These are phyloP conservation scores for Botrylloides violaceus DNA, from an alignment of 23 tunicate species.

Conservation along the genomic window DNA sequence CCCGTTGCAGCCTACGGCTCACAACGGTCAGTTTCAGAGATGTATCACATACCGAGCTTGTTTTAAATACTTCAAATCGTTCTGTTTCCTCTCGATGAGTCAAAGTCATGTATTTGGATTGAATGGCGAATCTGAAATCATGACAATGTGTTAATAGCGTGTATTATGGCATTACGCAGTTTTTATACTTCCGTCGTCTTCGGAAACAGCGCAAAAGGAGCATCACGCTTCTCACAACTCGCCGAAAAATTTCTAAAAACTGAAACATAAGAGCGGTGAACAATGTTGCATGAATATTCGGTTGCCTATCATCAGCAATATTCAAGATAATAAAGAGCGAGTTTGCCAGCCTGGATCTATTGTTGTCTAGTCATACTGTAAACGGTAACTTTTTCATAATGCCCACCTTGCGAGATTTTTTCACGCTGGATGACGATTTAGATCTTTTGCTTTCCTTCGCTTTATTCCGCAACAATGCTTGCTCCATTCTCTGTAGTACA, in stretches of 20 bases:
- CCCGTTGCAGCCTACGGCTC: neutral
- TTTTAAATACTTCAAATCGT: conserved; percentile 10
- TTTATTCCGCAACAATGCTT: neutral
- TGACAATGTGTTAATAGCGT: neutral
- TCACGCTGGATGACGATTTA: neutral
- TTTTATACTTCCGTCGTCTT: conserved; percentile 24
- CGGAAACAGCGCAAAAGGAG: conserved; percentile 32
- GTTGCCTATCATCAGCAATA: too few species aligned
- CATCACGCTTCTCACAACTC: conserved; percentile 23
- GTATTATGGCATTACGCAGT: neutral
- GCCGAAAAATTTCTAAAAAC: conserved; percentile 27
- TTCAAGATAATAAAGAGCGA: too few species aligned
- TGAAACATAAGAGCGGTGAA: neutral
- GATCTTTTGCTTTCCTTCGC: neutral
- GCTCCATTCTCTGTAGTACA: conserved; percentile 37
- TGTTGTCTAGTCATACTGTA: too few species aligned
- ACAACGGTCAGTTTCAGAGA: neutral
- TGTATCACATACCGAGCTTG: conserved; percentile 23
- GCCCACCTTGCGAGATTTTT: neutral
- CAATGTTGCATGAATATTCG: too few species aligned
- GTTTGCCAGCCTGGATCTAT: too few species aligned
- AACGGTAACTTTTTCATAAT: too few species aligned
- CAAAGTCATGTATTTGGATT: conserved; percentile 22
- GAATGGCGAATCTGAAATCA: conserved; percentile 21
- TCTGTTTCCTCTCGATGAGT: conserved; percentile 22